Conservation (phyloP, 2,797 vertebrate genomes). For the Notoglanidium macrostoma region DNA sequence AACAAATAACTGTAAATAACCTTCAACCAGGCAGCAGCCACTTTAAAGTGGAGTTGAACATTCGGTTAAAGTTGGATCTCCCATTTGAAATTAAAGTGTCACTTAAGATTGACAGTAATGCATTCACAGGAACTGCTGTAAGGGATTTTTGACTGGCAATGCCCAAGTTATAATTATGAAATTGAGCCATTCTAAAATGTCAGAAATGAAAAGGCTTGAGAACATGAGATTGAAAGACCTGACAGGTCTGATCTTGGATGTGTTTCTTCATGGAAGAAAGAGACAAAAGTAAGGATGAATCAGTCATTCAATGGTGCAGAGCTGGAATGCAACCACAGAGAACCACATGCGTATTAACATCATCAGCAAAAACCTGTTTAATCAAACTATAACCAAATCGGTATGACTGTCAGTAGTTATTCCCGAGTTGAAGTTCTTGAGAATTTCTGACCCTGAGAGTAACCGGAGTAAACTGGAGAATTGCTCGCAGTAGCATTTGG, state of each 20-base stretch:
- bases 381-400: not conserved
- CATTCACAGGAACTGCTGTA: not conserved
- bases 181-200: not conserved
- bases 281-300: not conserved
- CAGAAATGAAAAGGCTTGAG: not conserved
- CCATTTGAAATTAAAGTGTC: constrained; percentile 79
- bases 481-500: not conserved
- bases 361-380: not conserved
- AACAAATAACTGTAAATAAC: not conserved
- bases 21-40: not conserved
- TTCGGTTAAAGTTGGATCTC: constrained; percentile 50
- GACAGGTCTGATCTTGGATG: not conserved
- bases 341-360: not conserved
- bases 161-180: not conserved
- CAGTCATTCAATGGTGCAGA: not conserved
- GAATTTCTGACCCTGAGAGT: not conserved
- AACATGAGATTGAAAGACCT: not conserved
- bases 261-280: not conserved
- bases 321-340: not conserved
- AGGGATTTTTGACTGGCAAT: not conserved
- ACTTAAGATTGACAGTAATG: constrained; percentile 63
- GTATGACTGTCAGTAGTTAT: not conserved
- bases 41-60: not conserved
- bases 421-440: not conserved
- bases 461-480: not conserved